phyloP scores from a whole-genome alignment of 2,113 vertebrate genomes.

The Cryptoleucopteryx plumbea region DNA sequence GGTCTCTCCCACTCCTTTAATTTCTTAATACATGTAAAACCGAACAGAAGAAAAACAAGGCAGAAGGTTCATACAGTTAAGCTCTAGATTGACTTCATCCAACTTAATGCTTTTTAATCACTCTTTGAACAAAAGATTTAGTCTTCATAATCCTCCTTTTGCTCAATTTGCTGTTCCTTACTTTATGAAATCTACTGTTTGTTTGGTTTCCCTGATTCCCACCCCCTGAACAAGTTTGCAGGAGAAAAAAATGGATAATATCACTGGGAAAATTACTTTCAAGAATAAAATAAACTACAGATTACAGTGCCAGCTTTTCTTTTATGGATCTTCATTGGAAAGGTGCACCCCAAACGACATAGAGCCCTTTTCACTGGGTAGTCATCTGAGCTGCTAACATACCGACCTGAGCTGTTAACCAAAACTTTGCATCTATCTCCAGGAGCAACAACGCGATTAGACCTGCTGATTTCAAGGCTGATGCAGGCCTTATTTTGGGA shows the following conservation, averaged over 20 bases:
- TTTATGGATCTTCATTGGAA: neutral
- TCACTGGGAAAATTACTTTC: conserved; percentile 37
- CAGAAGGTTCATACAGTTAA: conserved; percentile 61
- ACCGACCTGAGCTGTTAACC: neutral
- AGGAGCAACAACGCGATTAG: neutral
- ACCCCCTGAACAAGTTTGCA: neutral
- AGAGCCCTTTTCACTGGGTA: neutral
- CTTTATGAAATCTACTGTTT: conserved; percentile 58
- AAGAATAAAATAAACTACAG: neutral
- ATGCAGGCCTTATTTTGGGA: neutral
- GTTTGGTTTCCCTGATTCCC: conserved; percentile 33
- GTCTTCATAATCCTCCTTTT: conserved; percentile 70
- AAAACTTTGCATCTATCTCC: neutral
- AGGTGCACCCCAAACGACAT: neutral
- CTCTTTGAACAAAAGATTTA: conserved; percentile 78
- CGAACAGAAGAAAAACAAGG: conserved; percentile 27
- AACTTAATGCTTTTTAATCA: conserved; percentile 77
- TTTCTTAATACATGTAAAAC: conserved; percentile 26
- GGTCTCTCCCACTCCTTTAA: conserved; percentile 16
- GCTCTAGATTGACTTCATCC: conserved; percentile 66
- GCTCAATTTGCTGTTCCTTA: conserved; percentile 63
- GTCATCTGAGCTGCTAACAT: neutral
- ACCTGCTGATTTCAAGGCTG: neutral
- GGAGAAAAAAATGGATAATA: neutral
- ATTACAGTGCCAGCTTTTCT: neutral